Conservation (phyloP, 2,888 invertebrate species). For the Tridacna gigas region DNA sequence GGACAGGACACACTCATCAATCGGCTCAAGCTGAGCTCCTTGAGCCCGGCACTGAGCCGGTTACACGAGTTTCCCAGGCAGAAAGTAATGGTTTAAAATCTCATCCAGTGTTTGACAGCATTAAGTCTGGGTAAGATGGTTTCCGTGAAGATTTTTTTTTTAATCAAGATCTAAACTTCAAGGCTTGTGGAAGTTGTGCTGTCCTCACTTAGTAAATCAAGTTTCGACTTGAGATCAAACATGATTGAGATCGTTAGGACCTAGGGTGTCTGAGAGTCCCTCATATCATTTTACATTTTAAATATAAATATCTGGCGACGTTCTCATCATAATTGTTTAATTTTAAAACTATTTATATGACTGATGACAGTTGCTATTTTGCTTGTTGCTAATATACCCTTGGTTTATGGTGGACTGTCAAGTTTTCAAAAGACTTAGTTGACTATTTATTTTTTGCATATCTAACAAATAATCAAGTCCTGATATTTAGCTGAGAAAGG, state of each 20-base stretch:
- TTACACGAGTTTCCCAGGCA: conserved; percentile 33
- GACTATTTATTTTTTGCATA: too few relatives aligned
- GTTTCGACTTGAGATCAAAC: not conserved
- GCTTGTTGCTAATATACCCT: conserved; percentile 27
- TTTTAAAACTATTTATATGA: too few relatives aligned
- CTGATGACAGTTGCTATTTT: conserved; percentile 33
- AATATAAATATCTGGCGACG: too few relatives aligned
- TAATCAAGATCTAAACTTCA: too few relatives aligned
- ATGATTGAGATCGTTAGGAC: not conserved
- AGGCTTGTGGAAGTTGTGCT: too few relatives aligned
- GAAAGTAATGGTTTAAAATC: conserved; percentile 50
- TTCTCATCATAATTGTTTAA: too few relatives aligned
- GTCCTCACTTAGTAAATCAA: too few relatives aligned
- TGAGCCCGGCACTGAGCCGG: conserved; percentile 56
- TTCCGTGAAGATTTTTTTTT: not conserved
- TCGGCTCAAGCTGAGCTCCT: conserved; percentile 29
- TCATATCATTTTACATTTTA: too few relatives aligned
- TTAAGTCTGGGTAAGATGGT: conserved; percentile 90
- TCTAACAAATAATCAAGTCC: too few relatives aligned
- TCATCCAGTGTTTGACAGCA: conserved; percentile 90
- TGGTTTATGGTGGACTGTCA: not conserved
- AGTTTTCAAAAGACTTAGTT: too few relatives aligned
- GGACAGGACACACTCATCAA: conserved; percentile 25
- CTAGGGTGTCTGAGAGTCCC: not conserved
- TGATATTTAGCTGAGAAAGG: too few relatives aligned